A percentile compares a stretch with the other conserved stretches of the same genome.
These are phyloP conservation scores for Trissolcus japonicus DNA, from an alignment of 2,888 invertebrate genomes.

Conservation along the genomic window DNA sequence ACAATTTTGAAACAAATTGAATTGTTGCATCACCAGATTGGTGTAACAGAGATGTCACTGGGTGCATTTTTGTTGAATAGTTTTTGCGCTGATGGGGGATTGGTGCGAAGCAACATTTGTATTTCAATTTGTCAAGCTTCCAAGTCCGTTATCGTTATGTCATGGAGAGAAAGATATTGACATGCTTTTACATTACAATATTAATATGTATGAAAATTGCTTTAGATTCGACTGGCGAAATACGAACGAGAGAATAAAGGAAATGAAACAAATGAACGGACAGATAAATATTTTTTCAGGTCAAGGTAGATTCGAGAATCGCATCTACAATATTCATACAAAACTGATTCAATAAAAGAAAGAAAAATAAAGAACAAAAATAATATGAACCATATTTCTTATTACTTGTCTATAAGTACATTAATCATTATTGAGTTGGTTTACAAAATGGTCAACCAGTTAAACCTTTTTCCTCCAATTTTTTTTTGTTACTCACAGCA, in stretches of 20 bases:
- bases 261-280: neutral
- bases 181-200: slow-evolving; percentile 18
- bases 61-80: slow-evolving; percentile 19
- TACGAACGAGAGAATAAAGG: neutral
- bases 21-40: neutral
- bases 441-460: too few relatives aligned
- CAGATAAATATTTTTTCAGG: slow-evolving; percentile 1
- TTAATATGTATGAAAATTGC: slow-evolving; percentile 16
- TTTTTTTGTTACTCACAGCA: too few relatives aligned
- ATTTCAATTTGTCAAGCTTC: slow-evolving; percentile 30
- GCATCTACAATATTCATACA: slow-evolving; percentile 3
- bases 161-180: slow-evolving; percentile 11
- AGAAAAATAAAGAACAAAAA: too few relatives aligned
- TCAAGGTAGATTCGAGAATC: slow-evolving; percentile 16
- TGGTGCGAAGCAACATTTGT: slow-evolving; percentile 24
- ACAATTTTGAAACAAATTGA: too few relatives aligned
- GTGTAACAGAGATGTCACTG: neutral
- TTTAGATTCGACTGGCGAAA: neutral
- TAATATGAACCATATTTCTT: too few relatives aligned
- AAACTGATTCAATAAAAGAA: too few relatives aligned
- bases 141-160: slow-evolving; percentile 6
- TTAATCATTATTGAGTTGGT: too few relatives aligned
- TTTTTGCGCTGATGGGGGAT: slow-evolving; percentile 3
- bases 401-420: too few relatives aligned
- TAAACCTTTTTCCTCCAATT: too few relatives aligned